Percentiles rank a stretch among this genome's conserved stretches.
These are phyloP conservation scores for Petaurus breviceps DNA, from an alignment of 2,113 vertebrate genomes.

Conservation along the genomic window DNA sequence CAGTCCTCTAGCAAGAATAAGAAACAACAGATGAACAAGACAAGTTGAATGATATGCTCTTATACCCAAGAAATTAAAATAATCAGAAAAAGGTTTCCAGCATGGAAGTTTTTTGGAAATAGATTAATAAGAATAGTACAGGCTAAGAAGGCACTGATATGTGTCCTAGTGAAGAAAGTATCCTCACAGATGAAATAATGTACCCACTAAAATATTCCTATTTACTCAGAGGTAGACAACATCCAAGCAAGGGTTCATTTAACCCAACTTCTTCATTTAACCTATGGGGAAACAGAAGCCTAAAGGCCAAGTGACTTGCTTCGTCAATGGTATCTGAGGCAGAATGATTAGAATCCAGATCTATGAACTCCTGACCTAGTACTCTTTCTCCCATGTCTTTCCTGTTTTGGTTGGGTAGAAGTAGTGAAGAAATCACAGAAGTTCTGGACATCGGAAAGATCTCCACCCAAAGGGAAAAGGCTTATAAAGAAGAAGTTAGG, in stretches of 20 bases:
- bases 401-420: neutral
- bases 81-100: neutral
- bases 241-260: neutral
- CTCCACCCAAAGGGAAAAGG: neutral
- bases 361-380: neutral
- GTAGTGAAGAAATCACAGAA: neutral
- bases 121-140: neutral
- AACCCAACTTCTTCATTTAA: neutral
- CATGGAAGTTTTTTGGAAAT: neutral
- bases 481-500: neutral
- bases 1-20: neutral
- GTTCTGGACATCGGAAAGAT: conserved; percentile 1
- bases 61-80: neutral
- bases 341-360: neutral
- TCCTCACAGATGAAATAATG: neutral
- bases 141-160: neutral
- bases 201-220: neutral
- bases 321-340: neutral
- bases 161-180: neutral
- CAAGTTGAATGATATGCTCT: neutral
- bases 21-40: neutral
- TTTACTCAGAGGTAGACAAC: neutral
- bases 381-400: neutral
- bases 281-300: neutral
- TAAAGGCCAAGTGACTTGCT: neutral